Evolutionary conservation across 2,888 invertebrate species (phyloP).

Genomic region (Teinopalpus imperialis): DNA sequence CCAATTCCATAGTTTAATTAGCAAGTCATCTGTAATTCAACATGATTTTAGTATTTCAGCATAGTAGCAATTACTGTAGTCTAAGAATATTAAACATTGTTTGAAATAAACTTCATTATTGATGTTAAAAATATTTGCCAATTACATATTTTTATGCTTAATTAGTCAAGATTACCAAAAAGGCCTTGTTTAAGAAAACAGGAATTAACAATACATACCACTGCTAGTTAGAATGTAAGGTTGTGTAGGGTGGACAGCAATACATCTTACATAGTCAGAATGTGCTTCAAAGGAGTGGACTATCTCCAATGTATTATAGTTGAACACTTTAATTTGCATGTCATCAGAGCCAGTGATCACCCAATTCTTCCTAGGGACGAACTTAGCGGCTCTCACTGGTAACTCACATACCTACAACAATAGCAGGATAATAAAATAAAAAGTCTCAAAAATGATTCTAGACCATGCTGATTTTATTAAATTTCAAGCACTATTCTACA

Average conservation of each 20-base stretch:
- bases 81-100: too few species aligned
- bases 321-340: slow-evolving; percentile 97
- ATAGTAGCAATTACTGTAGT: too few species aligned
- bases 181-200: too few species aligned
- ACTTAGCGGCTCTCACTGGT: slow-evolving; percentile 97
- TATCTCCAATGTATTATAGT: slow-evolving; percentile 98
- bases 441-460: too few species aligned
- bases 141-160: too few species aligned
- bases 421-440: too few species aligned
- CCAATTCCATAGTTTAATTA: slow-evolving; percentile 99
- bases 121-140: too few species aligned
- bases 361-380: slow-evolving; percentile 99
- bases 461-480: too few species aligned
- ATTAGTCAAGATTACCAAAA: too few species aligned
- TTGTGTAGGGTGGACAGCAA: slow-evolving; percentile 98
- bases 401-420: slow-evolving; percentile 94
- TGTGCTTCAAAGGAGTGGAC: slow-evolving; percentile 99
- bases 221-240: slow-evolving; percentile 98
- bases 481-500: too few species aligned
- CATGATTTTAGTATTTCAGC: too few species aligned
- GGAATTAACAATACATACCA: slow-evolving; percentile 83
- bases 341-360: slow-evolving; percentile 98
- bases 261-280: slow-evolving; percentile 98
- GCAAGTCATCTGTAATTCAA: slow-evolving; percentile 90
- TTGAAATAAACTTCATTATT: too few species aligned